phyloP scores from a whole-genome alignment of 35 echinoderm and acorn worm species.

The Anneissia japonica region DNA sequence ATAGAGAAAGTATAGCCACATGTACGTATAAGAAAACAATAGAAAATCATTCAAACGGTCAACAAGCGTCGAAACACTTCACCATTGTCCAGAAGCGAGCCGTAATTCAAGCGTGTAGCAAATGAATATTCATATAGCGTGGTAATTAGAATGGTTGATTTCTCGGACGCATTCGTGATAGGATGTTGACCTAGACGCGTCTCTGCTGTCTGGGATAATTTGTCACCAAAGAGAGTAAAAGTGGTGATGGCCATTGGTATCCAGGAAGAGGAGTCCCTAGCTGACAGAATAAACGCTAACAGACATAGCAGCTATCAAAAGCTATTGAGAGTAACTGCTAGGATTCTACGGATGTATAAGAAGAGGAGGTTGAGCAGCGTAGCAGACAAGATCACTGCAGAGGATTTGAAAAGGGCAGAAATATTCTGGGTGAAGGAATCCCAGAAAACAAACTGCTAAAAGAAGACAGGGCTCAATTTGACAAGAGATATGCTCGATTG shows the following conservation, averaged over 20 bases:
- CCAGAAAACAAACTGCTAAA: conserved; percentile 14
- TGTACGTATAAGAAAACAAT: no score
- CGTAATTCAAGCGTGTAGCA: no score
- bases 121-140: no score
- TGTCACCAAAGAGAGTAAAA: not conserved
- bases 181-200: no score
- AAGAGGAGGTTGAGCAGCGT: conserved; percentile 8
- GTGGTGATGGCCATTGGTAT: conserved; percentile 6
- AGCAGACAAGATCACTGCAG: not conserved
- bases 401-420: conserved; percentile 28
- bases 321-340: conserved; percentile 32
- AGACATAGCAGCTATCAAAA: conserved; percentile 37
- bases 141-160: no score
- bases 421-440: conserved; percentile 38
- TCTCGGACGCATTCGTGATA: no score
- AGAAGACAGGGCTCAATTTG: conserved; percentile 4
- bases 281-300: conserved; percentile 15
- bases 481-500: conserved; percentile 20
- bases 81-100: no score
- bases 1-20: no score
- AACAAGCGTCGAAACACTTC: no score
- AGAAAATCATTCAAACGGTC: no score
- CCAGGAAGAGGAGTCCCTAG: conserved; percentile 19
- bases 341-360: conserved; percentile 14
- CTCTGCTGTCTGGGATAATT: no score